A percentile compares a stretch with the other conserved stretches of the same genome.
These are phyloP conservation scores for Nomada goodeniana DNA, from an alignment of 2,888 invertebrate genomes.

Conservation along the genomic window DNA sequence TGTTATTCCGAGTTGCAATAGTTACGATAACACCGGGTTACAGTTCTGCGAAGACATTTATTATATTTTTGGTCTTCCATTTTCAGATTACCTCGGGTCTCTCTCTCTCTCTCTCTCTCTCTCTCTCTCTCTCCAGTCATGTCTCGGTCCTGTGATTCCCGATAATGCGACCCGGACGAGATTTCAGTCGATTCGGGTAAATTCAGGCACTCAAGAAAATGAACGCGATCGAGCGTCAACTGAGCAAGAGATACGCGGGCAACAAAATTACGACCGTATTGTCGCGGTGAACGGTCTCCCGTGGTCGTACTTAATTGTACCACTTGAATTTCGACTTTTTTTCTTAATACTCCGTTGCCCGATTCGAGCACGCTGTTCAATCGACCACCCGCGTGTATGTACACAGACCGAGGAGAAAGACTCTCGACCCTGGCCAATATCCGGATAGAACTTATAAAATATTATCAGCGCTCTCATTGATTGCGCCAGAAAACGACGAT, in stretches of 20 bases:
- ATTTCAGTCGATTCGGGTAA: conserved; percentile 28
- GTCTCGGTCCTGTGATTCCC: conserved; percentile 16
- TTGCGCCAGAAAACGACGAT: conserved; percentile 11
- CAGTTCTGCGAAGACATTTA: conserved; percentile 27
- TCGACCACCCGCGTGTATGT: background rate
- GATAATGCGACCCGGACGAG: conserved; percentile 45
- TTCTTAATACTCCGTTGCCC: conserved; percentile 10
- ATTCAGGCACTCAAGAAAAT: conserved; percentile 54
- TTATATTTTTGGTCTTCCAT: conserved; percentile 45
- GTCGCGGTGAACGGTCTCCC: conserved; percentile 9
- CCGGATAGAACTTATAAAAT: conserved; percentile 44
- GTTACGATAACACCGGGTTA: conserved; percentile 19
- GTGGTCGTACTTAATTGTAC: conserved; percentile 49
- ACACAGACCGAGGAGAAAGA: conserved; percentile 22
- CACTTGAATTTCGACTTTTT: conserved; percentile 55
- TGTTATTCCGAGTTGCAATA: conserved; percentile 4
- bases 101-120: background rate
- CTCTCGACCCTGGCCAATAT: conserved; percentile 24
- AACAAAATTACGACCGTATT: conserved; percentile 41
- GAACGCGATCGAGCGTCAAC: conserved; percentile 49
- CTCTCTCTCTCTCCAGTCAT: background rate
- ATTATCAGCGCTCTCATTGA: conserved; percentile 27
- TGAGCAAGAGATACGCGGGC: background rate
- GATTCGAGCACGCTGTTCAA: conserved; percentile 22
- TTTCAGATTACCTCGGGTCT: conserved; percentile 41